These are phyloP conservation scores for Pseudoatta argentina DNA, from an alignment of 1,140 invertebrate species.

Conservation along the genomic window DNA sequence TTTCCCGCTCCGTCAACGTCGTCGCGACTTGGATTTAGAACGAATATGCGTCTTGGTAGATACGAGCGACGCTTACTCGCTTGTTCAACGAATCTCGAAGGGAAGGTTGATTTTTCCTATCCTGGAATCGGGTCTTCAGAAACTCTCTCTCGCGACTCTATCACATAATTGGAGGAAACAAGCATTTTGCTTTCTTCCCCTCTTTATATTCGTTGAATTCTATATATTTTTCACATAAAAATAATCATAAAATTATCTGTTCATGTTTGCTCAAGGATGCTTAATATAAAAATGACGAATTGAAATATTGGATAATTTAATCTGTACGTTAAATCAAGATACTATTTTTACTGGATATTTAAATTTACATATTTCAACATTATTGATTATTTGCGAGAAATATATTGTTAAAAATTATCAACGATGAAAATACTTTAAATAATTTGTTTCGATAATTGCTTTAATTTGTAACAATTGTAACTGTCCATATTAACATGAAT, in stretches of 20 bases:
- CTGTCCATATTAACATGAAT: neutral
- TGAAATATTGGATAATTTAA: constrained; percentile 27
- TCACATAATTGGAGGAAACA: constrained; percentile 36
- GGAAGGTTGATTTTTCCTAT: constrained; percentile 33
- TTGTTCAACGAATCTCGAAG: constrained; percentile 23
- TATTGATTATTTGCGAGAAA: neutral
- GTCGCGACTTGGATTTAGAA: constrained; percentile 51
- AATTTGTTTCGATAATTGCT: constrained; percentile 10
- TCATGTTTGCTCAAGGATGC: neutral
- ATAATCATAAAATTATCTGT: neutral
- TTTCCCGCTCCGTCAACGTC: constrained; percentile 32
- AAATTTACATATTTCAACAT: constrained; percentile 16
- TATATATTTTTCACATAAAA: neutral
- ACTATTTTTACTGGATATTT: neutral
- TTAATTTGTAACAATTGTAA: constrained; percentile 11
- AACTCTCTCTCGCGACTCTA: constrained; percentile 12
- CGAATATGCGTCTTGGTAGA: constrained; percentile 54
- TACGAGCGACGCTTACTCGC: constrained; percentile 19
- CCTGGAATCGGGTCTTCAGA: constrained; percentile 26
- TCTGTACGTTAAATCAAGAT: neutral
- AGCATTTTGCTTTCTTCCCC: constrained; percentile 14
- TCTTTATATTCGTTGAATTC: neutral
- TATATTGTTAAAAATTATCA: constrained; percentile 10
- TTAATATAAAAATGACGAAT: neutral
- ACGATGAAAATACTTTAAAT: neutral